phyloP scores from a whole-genome alignment of 2,888 invertebrate genomes.

The Tetranychus truncatus region DNA sequence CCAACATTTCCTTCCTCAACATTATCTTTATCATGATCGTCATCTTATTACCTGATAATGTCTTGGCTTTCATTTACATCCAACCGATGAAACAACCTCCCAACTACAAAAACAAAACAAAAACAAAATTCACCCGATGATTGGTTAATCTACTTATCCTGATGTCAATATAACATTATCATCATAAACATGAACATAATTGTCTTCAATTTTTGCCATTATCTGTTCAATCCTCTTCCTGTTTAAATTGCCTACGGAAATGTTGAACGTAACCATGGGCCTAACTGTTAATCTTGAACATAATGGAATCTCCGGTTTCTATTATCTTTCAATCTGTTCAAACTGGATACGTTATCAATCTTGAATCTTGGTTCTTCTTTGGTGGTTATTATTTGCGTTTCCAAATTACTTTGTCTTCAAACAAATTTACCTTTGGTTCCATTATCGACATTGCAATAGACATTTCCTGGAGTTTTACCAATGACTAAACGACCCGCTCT shows the following conservation, averaged over 20 bases:
- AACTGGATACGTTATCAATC: too few species aligned
- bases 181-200: background rate
- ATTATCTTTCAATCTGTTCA: background rate
- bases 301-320: background rate
- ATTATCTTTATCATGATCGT: background rate
- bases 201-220: too few species aligned
- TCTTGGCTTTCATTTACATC: background rate
- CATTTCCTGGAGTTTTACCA: conserved; percentile 83
- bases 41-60: background rate
- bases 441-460: conserved; percentile 38
- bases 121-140: too few species aligned
- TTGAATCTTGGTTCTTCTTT: too few species aligned
- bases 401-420: too few species aligned
- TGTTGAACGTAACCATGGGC: background rate
- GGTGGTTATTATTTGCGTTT: too few species aligned
- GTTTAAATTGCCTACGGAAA: background rate
- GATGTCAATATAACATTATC: background rate
- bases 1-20: background rate
- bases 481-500: conserved; percentile 80
- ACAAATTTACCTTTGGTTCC: background rate
- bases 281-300: background rate
- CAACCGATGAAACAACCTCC: too few species aligned
- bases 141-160: background rate
- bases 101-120: too few species aligned
- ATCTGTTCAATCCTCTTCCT: background rate